These are phyloP conservation scores for Pogonocichla stellata DNA, from an alignment of 2,113 vertebrate genomes.

Conservation along the genomic window DNA sequence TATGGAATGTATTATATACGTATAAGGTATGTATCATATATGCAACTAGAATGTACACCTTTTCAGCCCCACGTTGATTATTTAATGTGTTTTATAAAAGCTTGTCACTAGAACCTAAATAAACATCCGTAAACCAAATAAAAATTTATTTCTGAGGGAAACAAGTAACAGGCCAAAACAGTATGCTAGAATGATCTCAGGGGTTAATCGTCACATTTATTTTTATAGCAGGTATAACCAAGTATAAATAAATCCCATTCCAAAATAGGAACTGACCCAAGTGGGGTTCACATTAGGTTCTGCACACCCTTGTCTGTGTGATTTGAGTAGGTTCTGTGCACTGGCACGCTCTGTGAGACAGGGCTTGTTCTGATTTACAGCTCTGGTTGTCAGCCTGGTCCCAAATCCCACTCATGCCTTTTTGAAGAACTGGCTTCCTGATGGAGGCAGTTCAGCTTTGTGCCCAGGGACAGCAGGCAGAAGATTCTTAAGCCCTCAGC, in stretches of 20 bases:
- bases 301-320: neutral
- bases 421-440: neutral
- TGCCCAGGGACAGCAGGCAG: neutral
- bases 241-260: conserved; percentile 19
- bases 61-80: conserved; percentile 41
- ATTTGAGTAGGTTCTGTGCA: neutral
- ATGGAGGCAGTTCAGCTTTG: neutral
- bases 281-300: conserved; percentile 2
- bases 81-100: conserved; percentile 71
- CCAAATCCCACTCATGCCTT: neutral
- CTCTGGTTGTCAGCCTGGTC: neutral
- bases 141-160: conserved; percentile 50
- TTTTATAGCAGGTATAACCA: conserved; percentile 45
- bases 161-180: conserved; percentile 43
- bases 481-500: neutral
- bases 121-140: conserved; percentile 60
- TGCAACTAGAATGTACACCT: conserved; percentile 47
- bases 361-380: neutral
- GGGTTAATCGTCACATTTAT: conserved; percentile 53
- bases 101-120: conserved; percentile 69
- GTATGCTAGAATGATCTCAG: conserved; percentile 65
- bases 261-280: neutral
- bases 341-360: neutral
- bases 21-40: conserved; percentile 49
- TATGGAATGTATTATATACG: conserved; percentile 8